Percentiles rank a stretch among this genome's conserved stretches.
Evolutionary conservation across 1,140 invertebrate genomes (phyloP).

Genomic region (Parapsyche elsis): DNA sequence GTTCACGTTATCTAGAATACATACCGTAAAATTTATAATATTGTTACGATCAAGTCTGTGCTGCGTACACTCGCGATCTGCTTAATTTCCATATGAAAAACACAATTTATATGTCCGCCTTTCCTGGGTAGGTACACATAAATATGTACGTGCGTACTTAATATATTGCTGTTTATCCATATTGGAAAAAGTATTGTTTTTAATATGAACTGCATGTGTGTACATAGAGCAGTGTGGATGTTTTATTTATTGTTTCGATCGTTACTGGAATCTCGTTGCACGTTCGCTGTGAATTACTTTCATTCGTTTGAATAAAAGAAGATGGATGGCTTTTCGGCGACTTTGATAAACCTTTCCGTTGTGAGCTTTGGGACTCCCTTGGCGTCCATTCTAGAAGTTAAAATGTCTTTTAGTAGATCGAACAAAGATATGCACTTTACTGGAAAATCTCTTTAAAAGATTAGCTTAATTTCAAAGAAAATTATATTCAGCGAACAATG

Average conservation of each 20-base stretch:
- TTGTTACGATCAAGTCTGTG: not conserved
- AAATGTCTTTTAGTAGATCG: not conserved
- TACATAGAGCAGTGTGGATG: not conserved
- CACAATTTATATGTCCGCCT: not conserved
- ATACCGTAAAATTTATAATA: conserved; percentile 9
- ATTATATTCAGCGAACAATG: no score
- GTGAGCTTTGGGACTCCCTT: not conserved
- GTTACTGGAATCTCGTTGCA: not conserved
- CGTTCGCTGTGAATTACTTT: conserved; percentile 6
- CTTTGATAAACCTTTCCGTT: conserved; percentile 17
- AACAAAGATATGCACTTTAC: not conserved
- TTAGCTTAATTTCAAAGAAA: not conserved
- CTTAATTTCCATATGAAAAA: conserved; percentile 17
- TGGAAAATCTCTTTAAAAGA: not conserved
- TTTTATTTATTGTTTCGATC: not conserved
- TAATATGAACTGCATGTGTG: no score
- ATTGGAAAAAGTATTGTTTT: no score
- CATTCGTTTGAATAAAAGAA: conserved; percentile 2
- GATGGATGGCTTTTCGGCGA: not conserved
- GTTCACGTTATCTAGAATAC: conserved; percentile 15
- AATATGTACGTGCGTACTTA: not conserved
- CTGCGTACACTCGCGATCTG: conserved; percentile 1
- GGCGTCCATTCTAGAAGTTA: not conserved
- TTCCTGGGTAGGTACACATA: not conserved
- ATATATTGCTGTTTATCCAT: no score